Percentiles rank a stretch among this genome's conserved stretches.
phyloP scores from a whole-genome alignment of 1,140 invertebrate species.

The Brachionus rotundiformis region DNA sequence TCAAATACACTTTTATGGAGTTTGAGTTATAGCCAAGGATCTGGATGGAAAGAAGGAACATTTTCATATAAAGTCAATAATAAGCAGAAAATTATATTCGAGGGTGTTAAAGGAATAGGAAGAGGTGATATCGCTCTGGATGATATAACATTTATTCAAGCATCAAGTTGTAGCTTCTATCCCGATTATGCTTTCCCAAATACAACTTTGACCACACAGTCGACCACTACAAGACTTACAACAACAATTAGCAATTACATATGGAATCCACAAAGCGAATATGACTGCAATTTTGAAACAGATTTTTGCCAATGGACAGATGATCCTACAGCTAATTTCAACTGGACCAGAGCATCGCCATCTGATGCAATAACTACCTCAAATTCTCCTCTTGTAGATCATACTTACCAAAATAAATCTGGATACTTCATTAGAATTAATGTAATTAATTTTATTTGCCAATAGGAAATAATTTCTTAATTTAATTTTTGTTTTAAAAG shows the following conservation, averaged over 20 bases:
- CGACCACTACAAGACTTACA: background rate
- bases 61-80: constrained; percentile 52
- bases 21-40: constrained; percentile 56
- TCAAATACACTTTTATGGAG: constrained; percentile 53
- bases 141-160: constrained; percentile 55
- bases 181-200: constrained; percentile 29
- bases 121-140: constrained; percentile 60
- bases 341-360: constrained; percentile 50
- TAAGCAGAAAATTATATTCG: constrained; percentile 55
- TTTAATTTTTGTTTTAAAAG: constrained; percentile 8
- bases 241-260: background rate
- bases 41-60: constrained; percentile 57
- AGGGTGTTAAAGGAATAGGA: constrained; percentile 56
- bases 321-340: constrained; percentile 54
- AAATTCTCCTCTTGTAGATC: constrained; percentile 56
- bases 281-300: constrained; percentile 58
- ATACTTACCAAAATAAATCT: constrained; percentile 37
- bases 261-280: constrained; percentile 50
- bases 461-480: background rate
- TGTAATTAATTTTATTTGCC: background rate
- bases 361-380: background rate
- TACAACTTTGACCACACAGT: background rate
- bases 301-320: constrained; percentile 57
- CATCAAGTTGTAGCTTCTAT: constrained; percentile 26
- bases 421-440: constrained; percentile 42